Evolutionary conservation across 2,888 invertebrate genomes (phyloP).

Genomic region (Leptopilina syphax): DNA sequence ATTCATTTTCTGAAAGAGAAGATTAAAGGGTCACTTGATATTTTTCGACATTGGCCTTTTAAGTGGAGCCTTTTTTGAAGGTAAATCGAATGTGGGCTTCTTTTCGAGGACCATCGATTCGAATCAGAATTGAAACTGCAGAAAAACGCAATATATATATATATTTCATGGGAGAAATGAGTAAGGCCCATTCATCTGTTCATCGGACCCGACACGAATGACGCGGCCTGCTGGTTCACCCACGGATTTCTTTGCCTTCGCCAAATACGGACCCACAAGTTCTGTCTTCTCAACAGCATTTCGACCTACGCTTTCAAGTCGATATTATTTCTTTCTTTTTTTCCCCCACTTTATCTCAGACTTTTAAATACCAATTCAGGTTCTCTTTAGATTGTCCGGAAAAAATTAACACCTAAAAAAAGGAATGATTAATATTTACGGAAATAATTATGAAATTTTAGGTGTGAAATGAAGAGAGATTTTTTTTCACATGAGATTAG

Average conservation of each 20-base stretch:
- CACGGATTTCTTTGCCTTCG: constrained; percentile 68
- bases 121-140: constrained; percentile 29
- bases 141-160: constrained; percentile 3
- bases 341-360: constrained; percentile 52
- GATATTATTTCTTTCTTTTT: constrained; percentile 60
- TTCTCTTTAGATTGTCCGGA: background rate
- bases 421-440: background rate
- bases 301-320: constrained; percentile 66
- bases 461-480: background rate
- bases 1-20: background rate
- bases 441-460: background rate
- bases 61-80: constrained; percentile 2
- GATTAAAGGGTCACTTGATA: background rate
- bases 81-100: constrained; percentile 19
- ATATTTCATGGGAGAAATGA: constrained; percentile 28
- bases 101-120: constrained; percentile 19
- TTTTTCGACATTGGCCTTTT: constrained; percentile 28
- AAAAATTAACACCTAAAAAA: background rate
- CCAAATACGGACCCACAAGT: constrained; percentile 70
- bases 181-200: constrained; percentile 50
- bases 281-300: constrained; percentile 48
- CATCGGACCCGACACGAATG: constrained; percentile 55
- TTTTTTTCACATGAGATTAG: too few relatives aligned
- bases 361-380: constrained; percentile 25
- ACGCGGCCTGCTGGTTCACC: constrained; percentile 69